These are phyloP conservation scores for Myxocyprinus asiaticus DNA, from an alignment of 2,113 vertebrate species.

Conservation along the genomic window DNA sequence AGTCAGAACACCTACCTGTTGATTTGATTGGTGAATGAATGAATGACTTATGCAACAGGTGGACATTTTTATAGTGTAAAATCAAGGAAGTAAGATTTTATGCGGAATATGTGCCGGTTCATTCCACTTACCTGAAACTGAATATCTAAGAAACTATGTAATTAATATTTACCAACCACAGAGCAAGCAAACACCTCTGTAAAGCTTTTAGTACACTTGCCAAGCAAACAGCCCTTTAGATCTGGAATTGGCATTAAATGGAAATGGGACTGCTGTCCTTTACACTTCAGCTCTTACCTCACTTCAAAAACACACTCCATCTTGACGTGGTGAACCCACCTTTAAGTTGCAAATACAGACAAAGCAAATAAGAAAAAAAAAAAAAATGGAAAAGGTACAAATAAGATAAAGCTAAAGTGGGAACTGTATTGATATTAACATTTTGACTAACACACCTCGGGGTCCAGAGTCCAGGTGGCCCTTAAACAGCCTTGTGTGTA, in stretches of 20 bases:
- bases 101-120: no score
- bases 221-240: background rate
- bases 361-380: constrained; percentile 1
- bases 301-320: constrained; percentile 31
- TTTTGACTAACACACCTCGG: constrained; percentile 29
- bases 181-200: no score
- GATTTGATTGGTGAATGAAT: no score
- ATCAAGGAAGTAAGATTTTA: no score
- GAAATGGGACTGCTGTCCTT: constrained; percentile 1
- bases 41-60: no score
- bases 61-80: no score
- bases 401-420: constrained; percentile 26
- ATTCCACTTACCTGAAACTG: no score
- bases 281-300: constrained; percentile 19
- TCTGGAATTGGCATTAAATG: constrained; percentile 12
- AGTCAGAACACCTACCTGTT: no score
- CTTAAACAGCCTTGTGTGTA: constrained; percentile 27
- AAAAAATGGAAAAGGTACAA: constrained; percentile 12
- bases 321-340: constrained; percentile 1
- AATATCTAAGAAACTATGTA: no score
- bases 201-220: no score
- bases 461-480: constrained; percentile 26
- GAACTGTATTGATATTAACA: constrained; percentile 30
- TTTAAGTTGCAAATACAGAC: constrained; percentile 8
- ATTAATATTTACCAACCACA: no score